Evolutionary conservation across 2,888 invertebrate species (phyloP).

Genomic region (Tenodera sinensis): DNA sequence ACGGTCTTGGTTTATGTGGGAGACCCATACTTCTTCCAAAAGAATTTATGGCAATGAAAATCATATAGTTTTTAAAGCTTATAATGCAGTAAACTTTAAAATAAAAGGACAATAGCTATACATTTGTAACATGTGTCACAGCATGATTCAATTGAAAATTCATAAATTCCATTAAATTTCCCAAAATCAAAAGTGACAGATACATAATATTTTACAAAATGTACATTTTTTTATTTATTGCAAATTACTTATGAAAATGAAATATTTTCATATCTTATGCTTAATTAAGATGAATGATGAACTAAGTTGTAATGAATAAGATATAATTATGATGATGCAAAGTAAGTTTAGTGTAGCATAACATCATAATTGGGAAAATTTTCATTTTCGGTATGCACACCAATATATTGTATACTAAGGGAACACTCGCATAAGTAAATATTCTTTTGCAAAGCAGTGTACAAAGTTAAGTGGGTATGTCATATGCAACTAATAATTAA

Average conservation of each 20-base stretch:
- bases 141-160: neutral
- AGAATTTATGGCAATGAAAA: no score
- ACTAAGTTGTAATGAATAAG: neutral
- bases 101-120: no score
- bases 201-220: neutral
- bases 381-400: neutral
- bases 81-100: no score
- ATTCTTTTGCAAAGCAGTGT: no score
- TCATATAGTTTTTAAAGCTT: no score
- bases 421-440: neutral
- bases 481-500: no score
- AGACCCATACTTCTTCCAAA: no score
- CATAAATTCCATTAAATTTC: neutral
- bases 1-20: no score
- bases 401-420: neutral
- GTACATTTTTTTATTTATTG: neutral
- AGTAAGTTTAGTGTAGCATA: neutral
- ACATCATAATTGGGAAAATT: neutral
- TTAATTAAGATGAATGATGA: neutral
- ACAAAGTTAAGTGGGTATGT: no score
- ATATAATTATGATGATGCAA: neutral
- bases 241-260: no score
- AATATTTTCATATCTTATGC: no score
- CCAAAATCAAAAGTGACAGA: neutral
- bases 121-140: no score